Evolutionary conservation across 2,888 invertebrate species (phyloP), one percentile per base, ranked within the genome.

Genomic region (Apamea anceps): DNA sequence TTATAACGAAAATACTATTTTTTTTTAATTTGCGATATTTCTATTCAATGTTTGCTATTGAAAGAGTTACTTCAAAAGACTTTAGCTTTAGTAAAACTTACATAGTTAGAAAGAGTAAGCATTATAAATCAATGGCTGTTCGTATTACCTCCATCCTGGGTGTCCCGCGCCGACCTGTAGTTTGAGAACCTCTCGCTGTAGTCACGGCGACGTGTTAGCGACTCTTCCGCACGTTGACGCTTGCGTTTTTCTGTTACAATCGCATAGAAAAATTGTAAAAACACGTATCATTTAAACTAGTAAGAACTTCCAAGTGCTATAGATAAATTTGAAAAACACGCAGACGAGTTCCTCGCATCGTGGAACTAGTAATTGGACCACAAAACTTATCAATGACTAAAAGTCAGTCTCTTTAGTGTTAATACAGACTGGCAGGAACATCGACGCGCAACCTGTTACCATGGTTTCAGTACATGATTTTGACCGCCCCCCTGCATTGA

Each of bases 221-320:
- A 98, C 90, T 99, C 99, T 91, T 99, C 99, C 0, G 98, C 97
- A 65, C 99, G 97, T 92, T 98, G 98, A 0, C 98, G 97, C 86
- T 98, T 98, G 60, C 99, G 98, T 94, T 98, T 98, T 91, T 99
- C 99, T 98, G 91, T 51, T 28, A 65, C 15, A 90, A 54, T 32
- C 0, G 7, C 25, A 45, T 5, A 63, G 0, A 25, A 48, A 48
- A 25, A 28, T 65, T 42, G 0, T 32, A 32, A 32, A 32, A 51
- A 51, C 28, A 8, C 32, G 2, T 18, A 32, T 32, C 28, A 0
- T 32, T 32, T 32, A 32, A 25, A 48, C 25, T 1, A 25, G 10
- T 12, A 57, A 25, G 7, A 25, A 60, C 12, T 12, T 28, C 7
- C 28, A 21, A 3, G 13, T 0, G 28, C 48, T 72, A 72, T 32